Evolutionary conservation across 2,888 invertebrate species (phyloP), one percentile per base, ranked within the genome.

Genomic region (Pollenia griseotomentosa): DNA sequence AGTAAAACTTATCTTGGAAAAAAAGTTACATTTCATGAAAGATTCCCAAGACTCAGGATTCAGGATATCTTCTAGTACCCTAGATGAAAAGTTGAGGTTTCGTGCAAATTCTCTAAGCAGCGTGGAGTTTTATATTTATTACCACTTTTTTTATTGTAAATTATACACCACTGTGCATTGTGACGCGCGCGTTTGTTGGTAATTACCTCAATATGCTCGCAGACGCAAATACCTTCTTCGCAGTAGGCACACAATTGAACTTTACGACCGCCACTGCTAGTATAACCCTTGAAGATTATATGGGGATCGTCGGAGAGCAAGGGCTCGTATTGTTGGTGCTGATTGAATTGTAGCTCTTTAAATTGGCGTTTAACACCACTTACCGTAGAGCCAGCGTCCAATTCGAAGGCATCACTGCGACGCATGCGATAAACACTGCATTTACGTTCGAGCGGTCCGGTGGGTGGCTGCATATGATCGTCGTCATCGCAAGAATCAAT

Each of bases 141-240:
- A 33, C 33, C 33, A 33, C 33, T 33, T 33, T 33, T 33, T 33
- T 33, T 33, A 33, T 33, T 33, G 33, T 6, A 6, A 33, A 5
- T 33, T 33, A 33, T 33, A 33, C 33, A 6, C 33, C 33, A 33
- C 16, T 65, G 16, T 16, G 42, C 44, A 16, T 6, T 33, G 6
- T 33, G 33, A 6, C 33, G 33, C 33, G 33, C 33, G 8, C 71
- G 59, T 83, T 33, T 73, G 61, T 23, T 77, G 59, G 57, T 87
- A 88, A 88, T 93, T 93, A 94, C 94, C 94, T 94, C 94, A 89
- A 93, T 91, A 86, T 93, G 94, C 85, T 94, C 94, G 89, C 93
- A 94, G 77, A 93, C 90, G 90, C 93, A 94, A 88, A 93, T 92
- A 81, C 93, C 93, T 89, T 93, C 92, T 90, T 94, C 94, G 89